These are phyloP conservation scores for Lumbricus terrestris DNA, from an alignment of 2,888 invertebrate species.

Conservation along the genomic window DNA sequence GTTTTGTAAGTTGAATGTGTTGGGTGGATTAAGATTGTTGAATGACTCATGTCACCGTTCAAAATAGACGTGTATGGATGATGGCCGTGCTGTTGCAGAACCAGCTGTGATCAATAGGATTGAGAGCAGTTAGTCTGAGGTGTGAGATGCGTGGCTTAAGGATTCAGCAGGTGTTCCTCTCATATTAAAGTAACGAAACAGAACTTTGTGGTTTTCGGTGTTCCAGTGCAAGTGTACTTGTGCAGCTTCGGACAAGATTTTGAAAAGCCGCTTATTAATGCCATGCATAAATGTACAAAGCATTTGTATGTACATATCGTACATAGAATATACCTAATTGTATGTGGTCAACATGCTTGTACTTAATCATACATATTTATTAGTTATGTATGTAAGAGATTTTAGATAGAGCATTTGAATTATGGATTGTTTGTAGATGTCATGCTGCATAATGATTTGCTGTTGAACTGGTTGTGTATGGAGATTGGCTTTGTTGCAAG, in stretches of 20 bases:
- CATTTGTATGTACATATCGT: no score
- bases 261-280: neutral
- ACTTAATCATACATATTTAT: neutral
- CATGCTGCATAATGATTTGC: neutral
- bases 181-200: neutral
- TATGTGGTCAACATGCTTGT: neutral
- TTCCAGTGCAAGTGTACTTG: no score
- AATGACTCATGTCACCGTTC: neutral
- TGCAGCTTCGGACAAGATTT: neutral
- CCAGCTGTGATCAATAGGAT: neutral
- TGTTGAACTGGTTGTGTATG: neutral
- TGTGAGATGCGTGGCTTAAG: neutral
- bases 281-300: neutral
- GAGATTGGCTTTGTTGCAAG: neutral
- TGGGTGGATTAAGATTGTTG: no score
- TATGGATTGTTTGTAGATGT: neutral
- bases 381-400: neutral
- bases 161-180: neutral
- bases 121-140: neutral
- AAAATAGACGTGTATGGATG: neutral
- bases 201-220: neutral
- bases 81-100: neutral
- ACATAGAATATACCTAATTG: no score
- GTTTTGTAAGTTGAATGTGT: no score
- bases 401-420: neutral